Percentiles rank a stretch among this genome's conserved stretches.
Evolutionary conservation across 2,888 invertebrate genomes (phyloP).

Genomic region (Conops quadrifasciatus): DNA sequence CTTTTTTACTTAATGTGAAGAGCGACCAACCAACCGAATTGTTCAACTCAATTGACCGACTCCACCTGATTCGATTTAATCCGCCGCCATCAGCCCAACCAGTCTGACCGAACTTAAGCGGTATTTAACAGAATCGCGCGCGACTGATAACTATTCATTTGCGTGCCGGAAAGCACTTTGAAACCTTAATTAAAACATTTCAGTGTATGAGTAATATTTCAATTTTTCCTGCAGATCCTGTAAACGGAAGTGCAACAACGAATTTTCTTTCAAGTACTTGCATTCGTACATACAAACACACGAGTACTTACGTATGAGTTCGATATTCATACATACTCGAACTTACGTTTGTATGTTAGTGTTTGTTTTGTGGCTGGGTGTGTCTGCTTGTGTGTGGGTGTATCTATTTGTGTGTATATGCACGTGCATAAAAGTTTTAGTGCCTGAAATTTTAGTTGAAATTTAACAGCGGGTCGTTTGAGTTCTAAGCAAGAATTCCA

Average conservation of each 20-base stretch:
- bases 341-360: conserved; percentile 40
- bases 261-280: conserved; percentile 21
- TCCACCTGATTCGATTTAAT: too few species aligned
- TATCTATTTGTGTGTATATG: conserved; percentile 9
- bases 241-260: conserved; percentile 20
- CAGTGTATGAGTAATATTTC: conserved; percentile 1
- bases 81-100: too few species aligned
- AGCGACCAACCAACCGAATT: too few species aligned
- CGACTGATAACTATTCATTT: conserved; percentile 35
- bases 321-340: conserved; percentile 40
- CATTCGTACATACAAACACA: conserved; percentile 6
- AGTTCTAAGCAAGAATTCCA: too few species aligned
- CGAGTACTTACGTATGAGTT: neutral
- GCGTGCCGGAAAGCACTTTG: conserved; percentile 45
- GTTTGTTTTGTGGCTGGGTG: conserved; percentile 52
- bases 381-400: conserved; percentile 37
- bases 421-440: conserved; percentile 10
- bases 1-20: too few species aligned
- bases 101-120: too few species aligned
- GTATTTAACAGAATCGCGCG: too few species aligned
- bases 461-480: too few species aligned
- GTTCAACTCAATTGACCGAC: too few species aligned
- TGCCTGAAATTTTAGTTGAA: too few species aligned
- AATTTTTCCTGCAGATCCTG: conserved; percentile 12
- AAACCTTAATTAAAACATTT: conserved; percentile 45